phyloP scores from a whole-genome alignment of 37 sponge, comb jelly and placozoan species.

The Dysidea cf. avara region DNA sequence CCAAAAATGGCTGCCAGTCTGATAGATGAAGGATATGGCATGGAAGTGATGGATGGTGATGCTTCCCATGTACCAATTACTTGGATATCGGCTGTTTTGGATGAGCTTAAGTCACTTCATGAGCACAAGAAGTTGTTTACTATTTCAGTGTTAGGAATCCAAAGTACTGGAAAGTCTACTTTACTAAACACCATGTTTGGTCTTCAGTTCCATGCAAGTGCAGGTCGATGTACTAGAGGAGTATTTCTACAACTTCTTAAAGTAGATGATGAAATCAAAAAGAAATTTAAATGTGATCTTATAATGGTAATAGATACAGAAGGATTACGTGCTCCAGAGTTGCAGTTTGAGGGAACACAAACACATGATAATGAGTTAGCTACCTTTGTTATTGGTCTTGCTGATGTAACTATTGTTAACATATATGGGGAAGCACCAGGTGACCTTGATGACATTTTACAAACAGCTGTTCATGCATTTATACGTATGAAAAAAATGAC shows the following conservation, averaged over 20 bases:
- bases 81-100: constrained; percentile 34
- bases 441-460: constrained; percentile 34
- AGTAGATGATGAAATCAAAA: not conserved
- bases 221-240: constrained; percentile 47
- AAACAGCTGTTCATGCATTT: constrained; percentile 38
- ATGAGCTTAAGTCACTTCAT: not conserved
- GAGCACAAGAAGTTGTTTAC: not conserved
- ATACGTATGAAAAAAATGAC: constrained; percentile 28
- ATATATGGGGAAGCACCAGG: constrained; percentile 34
- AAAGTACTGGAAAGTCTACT: constrained; percentile 43
- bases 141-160: constrained; percentile 23
- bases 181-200: constrained; percentile 44
- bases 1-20: constrained; percentile 35
- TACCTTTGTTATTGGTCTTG: constrained; percentile 38
- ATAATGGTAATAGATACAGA: constrained; percentile 35
- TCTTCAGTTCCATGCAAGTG: constrained; percentile 23
- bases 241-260: constrained; percentile 38
- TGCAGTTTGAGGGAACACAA: not conserved
- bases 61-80: constrained; percentile 34
- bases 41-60: constrained; percentile 45
- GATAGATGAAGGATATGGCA: constrained; percentile 26
- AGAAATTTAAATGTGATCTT: constrained; percentile 8
- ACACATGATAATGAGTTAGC: constrained; percentile 33
- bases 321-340: constrained; percentile 41
- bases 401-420: constrained; percentile 27